Conservation (phyloP, 2,113 vertebrate genomes). For the Athene cunicularia region DNA sequence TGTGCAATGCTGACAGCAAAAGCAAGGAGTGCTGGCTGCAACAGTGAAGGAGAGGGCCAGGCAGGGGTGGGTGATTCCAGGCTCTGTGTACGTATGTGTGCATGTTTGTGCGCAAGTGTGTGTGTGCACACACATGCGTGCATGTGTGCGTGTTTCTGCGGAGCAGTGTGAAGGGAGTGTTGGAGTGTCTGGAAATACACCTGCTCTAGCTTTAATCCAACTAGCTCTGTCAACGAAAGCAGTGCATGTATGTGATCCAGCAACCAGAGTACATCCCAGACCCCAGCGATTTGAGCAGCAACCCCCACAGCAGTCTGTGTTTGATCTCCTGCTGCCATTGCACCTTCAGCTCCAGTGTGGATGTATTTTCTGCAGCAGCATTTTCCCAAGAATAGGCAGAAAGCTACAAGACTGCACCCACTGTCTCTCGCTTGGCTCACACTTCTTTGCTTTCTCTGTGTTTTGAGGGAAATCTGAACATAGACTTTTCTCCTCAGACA, state of each 20-base stretch:
- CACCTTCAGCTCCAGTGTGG: neutral
- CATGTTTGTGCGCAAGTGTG: too few species aligned
- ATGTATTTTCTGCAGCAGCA: accelerated
- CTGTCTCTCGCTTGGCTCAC: neutral
- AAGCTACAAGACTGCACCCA: accelerated
- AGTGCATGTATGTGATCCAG: neutral
- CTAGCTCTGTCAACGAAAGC: neutral
- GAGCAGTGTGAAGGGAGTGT: neutral
- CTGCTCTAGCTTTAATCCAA: neutral
- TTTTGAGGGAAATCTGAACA: neutral
- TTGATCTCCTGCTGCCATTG: accelerated
- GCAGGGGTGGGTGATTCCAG: neutral
- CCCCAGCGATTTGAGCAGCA: neutral
- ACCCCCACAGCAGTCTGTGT: neutral
- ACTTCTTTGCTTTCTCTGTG: neutral
- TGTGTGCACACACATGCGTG: too few species aligned
- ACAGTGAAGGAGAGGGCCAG: neutral
- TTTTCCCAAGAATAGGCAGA: neutral
- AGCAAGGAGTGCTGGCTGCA: neutral
- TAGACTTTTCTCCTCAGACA: neutral
- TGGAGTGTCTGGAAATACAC: neutral
- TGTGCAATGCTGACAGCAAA: neutral
- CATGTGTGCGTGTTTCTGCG: neutral
- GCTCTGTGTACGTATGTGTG: neutral
- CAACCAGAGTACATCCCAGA: neutral